These are phyloP conservation scores for Climacteris rufus DNA, from an alignment of 2,113 vertebrate genomes.

Conservation along the genomic window DNA sequence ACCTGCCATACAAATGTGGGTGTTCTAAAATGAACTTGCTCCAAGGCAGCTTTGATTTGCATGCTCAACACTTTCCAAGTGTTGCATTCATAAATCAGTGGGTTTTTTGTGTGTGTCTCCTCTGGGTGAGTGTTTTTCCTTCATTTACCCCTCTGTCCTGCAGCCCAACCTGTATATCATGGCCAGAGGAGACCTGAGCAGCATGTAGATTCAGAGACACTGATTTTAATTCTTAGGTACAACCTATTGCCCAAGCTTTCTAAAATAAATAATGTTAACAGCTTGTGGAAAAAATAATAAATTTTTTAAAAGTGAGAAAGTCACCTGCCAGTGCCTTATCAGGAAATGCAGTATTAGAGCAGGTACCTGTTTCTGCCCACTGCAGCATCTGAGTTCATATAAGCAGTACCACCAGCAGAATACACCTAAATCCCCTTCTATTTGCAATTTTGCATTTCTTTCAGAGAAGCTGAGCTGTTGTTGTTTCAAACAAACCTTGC, in stretches of 20 bases:
- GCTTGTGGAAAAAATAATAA: neutral
- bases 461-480: neutral
- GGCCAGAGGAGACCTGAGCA: neutral
- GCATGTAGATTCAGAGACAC: neutral
- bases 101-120: neutral
- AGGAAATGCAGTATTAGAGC: neutral
- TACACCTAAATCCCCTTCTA: neutral
- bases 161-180: neutral
- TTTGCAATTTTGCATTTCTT: neutral
- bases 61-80: constrained; percentile 50
- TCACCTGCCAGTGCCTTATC: neutral
- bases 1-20: constrained; percentile 37
- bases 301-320: neutral
- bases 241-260: neutral
- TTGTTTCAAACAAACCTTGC: neutral
- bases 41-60: constrained; percentile 57
- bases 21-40: constrained; percentile 51
- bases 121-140: neutral
- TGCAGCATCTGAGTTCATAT: neutral
- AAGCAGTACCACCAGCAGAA: neutral
- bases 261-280: neutral
- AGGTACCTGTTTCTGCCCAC: neutral
- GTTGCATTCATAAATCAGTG: constrained; percentile 58
- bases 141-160: neutral
- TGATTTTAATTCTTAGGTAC: neutral